Evolutionary conservation across 30 jellyfish, hydroid and myxozoan species (phyloP).

Genomic region (Rhopilema esculentum): DNA sequence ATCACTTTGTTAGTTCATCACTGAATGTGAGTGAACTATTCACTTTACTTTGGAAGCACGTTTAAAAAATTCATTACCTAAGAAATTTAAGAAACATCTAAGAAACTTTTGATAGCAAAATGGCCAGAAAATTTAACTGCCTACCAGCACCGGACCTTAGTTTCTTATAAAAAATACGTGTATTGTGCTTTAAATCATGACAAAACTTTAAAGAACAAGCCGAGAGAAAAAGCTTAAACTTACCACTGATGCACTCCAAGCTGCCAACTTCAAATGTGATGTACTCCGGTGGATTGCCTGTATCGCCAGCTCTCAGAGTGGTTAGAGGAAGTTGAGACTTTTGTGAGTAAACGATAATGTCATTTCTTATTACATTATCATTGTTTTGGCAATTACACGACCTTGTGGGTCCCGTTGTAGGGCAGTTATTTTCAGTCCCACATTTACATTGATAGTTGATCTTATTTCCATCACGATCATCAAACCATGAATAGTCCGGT

Average conservation of each 20-base stretch:
- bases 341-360: not conserved
- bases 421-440: constrained; percentile 1
- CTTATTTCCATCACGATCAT: constrained; percentile 14
- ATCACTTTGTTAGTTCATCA: too few relatives aligned
- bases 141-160: too few relatives aligned
- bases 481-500: not conserved
- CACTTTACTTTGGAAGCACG: too few relatives aligned
- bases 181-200: too few relatives aligned
- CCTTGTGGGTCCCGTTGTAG: not conserved
- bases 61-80: too few relatives aligned
- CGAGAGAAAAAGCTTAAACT: too few relatives aligned
- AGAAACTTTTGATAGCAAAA: too few relatives aligned
- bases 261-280: constrained; percentile 3
- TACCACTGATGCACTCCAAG: constrained; percentile 20
- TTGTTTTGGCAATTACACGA: constrained; percentile 17
- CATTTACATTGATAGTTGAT: constrained; percentile 13
- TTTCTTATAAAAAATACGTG: too few relatives aligned
- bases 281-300: constrained; percentile 7
- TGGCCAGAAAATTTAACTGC: too few relatives aligned
- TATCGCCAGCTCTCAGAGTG: constrained; percentile 17
- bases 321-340: constrained; percentile 15
- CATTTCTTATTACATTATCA: not conserved
- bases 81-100: too few relatives aligned
- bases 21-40: too few relatives aligned
- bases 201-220: too few relatives aligned